Percentiles rank a stretch among this genome's conserved stretches.
These are phyloP conservation scores for Nephrotoma guestfalica DNA, from an alignment of 2,888 invertebrate species.

Conservation along the genomic window DNA sequence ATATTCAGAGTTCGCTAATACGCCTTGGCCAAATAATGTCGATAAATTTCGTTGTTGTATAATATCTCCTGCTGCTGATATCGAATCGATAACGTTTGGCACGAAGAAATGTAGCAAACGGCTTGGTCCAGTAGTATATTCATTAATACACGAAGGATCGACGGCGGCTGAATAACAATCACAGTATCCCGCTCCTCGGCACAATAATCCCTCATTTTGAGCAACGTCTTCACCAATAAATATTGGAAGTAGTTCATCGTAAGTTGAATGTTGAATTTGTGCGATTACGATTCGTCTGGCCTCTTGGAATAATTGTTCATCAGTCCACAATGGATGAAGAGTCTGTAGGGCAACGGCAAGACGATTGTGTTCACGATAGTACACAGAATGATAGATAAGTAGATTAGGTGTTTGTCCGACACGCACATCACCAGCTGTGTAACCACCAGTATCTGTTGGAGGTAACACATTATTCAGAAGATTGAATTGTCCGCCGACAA, in stretches of 20 bases:
- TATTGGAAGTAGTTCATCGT: conserved; percentile 38
- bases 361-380: conserved; percentile 37
- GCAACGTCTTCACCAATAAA: conserved; percentile 32
- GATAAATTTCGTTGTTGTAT: not conserved
- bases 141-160: conserved; percentile 40
- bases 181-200: not conserved
- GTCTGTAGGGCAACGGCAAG: conserved; percentile 30
- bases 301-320: conserved; percentile 36
- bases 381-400: conserved; percentile 33
- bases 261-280: conserved; percentile 36
- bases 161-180: conserved; percentile 23
- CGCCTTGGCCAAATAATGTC: not conserved
- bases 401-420: conserved; percentile 35
- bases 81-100: not conserved
- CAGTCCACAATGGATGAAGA: conserved; percentile 38
- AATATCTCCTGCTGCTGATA: not conserved
- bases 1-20: not conserved
- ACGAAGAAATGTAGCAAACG: conserved; percentile 58
- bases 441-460: conserved; percentile 53
- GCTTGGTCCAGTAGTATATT: conserved; percentile 63
- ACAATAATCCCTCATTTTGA: conserved; percentile 25
- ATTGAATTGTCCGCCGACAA: conserved; percentile 49
- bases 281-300: conserved; percentile 35
- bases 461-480: conserved; percentile 45
- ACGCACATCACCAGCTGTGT: conserved; percentile 46